Percentiles rank a stretch among this genome's conserved stretches.
These are phyloP conservation scores for Chymomyza caudatula DNA, from an alignment of 2,888 invertebrate genomes.

Conservation along the genomic window DNA sequence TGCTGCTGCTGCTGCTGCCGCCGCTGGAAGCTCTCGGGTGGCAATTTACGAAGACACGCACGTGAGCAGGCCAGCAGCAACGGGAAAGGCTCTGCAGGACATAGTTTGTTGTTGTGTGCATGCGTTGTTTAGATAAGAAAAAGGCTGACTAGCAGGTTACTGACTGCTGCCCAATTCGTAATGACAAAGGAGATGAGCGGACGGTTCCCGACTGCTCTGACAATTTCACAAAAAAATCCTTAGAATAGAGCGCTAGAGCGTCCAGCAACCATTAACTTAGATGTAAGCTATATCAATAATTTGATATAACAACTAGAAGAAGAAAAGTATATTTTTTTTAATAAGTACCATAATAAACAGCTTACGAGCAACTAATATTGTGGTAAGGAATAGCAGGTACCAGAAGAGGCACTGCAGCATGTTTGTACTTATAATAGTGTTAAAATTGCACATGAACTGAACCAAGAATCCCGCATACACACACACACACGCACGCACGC, in stretches of 20 bases:
- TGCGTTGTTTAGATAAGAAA: not conserved
- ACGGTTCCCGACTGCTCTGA: not conserved
- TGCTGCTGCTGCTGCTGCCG: not conserved
- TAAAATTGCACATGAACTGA: not conserved
- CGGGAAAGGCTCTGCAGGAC: not conserved
- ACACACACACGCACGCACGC: not conserved
- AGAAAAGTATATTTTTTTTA: too few species aligned
- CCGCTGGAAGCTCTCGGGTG: not conserved
- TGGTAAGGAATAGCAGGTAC: too few species aligned
- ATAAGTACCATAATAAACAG: too few species aligned
- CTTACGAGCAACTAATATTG: too few species aligned
- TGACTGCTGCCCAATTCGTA: not conserved
- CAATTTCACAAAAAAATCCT: too few species aligned
- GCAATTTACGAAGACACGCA: not conserved
- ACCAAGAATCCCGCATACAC: slow-evolving; percentile 24
- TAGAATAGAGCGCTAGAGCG: too few species aligned
- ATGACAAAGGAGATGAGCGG: not conserved
- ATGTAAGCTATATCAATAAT: too few species aligned
- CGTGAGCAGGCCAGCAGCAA: not conserved
- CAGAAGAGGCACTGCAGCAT: not conserved
- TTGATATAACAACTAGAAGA: too few species aligned
- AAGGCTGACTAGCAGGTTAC: not conserved
- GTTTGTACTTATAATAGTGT: not conserved
- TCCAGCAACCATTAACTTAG: too few species aligned
- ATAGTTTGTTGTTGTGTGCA: not conserved